phyloP scores from a whole-genome alignment of 1,140 invertebrate genomes.

The Hypothenemus hampei region DNA sequence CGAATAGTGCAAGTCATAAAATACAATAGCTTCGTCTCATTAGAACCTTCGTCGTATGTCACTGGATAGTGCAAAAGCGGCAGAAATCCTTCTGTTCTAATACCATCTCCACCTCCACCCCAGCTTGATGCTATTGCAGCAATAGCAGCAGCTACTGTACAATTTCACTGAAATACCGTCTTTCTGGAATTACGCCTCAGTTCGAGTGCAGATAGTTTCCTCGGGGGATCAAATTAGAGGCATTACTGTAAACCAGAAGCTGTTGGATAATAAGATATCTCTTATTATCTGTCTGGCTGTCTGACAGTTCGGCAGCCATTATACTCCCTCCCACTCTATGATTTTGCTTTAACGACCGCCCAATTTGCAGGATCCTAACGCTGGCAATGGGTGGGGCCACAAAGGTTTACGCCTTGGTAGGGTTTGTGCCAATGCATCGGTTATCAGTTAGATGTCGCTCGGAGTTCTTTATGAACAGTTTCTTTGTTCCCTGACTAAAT shows the following conservation, averaged over 20 bases:
- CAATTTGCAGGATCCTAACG: no score
- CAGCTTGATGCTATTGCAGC: no score
- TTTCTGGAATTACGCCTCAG: conserved; percentile 23
- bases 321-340: conserved; percentile 39
- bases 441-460: conserved; percentile 17
- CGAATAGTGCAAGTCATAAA: no score
- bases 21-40: no score
- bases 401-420: not conserved
- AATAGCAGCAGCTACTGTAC: no score
- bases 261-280: conserved; percentile 45
- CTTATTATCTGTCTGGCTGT: conserved; percentile 43
- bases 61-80: no score
- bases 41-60: no score
- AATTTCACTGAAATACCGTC: conserved; percentile 19
- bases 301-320: conserved; percentile 44
- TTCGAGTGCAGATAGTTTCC: conserved; percentile 31
- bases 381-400: conserved; percentile 4
- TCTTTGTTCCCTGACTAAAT: no score
- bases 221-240: conserved; percentile 45
- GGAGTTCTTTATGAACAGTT: not conserved
- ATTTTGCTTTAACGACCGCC: no score
- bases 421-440: conserved; percentile 4
- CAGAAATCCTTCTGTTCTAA: no score
- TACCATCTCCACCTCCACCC: no score
- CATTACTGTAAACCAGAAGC: conserved; percentile 42